Conservation (phyloP, 2,888 invertebrate species). For the Dastarcus helophoroides region DNA sequence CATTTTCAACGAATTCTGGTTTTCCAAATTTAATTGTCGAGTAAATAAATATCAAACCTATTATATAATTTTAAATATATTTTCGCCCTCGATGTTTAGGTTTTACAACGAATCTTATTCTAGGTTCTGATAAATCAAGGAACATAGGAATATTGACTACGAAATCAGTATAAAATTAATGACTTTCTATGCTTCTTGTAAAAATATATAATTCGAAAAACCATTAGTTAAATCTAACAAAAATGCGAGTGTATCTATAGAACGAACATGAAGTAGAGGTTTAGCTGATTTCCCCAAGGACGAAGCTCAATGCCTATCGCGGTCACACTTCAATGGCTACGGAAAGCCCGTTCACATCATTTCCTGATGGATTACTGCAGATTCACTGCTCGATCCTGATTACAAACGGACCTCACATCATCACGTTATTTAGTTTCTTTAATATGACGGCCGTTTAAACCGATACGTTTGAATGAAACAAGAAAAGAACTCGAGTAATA, state of each 20-base stretch:
- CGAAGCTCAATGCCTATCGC: conserved; percentile 34
- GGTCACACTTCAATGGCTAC: conserved; percentile 38
- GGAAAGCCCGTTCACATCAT: conserved; percentile 34
- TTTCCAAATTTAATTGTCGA: background rate
- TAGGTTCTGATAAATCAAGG: conserved; percentile 7
- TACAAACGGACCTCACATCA: too few species aligned
- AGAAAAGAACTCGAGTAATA: too few species aligned
- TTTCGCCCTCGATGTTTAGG: too few species aligned
- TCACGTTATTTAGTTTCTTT: too few species aligned
- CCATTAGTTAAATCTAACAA: conserved; percentile 24
- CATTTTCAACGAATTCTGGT: background rate
- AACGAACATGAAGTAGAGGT: conserved; percentile 19
- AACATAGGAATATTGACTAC: too few species aligned
- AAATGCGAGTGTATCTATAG: conserved; percentile 17
- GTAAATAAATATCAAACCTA: conserved; percentile 4
- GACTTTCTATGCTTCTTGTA: too few species aligned
- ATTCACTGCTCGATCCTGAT: too few species aligned
- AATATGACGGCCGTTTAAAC: too few species aligned
- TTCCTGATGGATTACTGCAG: conserved; percentile 29
- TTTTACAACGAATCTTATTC: conserved; percentile 3
- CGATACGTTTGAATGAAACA: too few species aligned
- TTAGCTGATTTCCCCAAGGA: conserved; percentile 37
- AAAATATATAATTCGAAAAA: conserved; percentile 15
- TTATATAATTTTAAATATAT: too few species aligned
- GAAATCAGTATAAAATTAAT: too few species aligned